Base-by-base conservation (phyloP, 2,113 vertebrate genomes). In the Anser cygnoides region DNA sequence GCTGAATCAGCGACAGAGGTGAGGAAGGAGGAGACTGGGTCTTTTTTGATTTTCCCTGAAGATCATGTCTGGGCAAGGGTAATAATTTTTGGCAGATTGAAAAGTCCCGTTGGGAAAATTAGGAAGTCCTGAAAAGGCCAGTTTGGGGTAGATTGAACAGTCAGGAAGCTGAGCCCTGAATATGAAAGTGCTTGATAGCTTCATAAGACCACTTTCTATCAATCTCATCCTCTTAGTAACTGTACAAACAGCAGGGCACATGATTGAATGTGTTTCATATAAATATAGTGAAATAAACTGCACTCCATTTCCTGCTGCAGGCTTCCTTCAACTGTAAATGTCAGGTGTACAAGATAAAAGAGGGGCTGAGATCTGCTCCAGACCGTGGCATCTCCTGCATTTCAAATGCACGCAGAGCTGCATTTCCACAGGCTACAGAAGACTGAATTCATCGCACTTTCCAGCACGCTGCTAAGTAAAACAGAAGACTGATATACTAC, bases 171-270 rank as follows among this genome's bases (percentile, higher is more conserved):
- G 77, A 96, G 77, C 43, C 67, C 84, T 83, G 59, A 84, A 78
- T 93, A 87, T 83, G 89, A 96, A 95, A 58, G 68, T 81, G 71
- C 68, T 85, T 80, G 92, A 89, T 93, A 87, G 63, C 77, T 95
- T 84, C 50, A 17, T 58, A 79, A 93, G 88, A 73, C 84, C 70
- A 87, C 90, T 95, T 87, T 66, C 77, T 89, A 93, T 94, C 86
- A 93, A 91, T 93, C 84, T 96, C 96, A 67, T 83, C 87, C 92
- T 95, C 87, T 95, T 91, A 95, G 77, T 78, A 89, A 90, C 87
- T 91, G 44, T 63, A 86, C 18, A 75, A 96, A 84, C 81, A 94
- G 92, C 78, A 85, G 89, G 81, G 67, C 77, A 83, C 80, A 85
- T 73, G 92, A 96, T 39, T 80, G 91, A 96, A 91, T 87, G 81